Conservation (phyloP, 2,797 vertebrate genomes). For the Distichodus sexfasciatus region DNA sequence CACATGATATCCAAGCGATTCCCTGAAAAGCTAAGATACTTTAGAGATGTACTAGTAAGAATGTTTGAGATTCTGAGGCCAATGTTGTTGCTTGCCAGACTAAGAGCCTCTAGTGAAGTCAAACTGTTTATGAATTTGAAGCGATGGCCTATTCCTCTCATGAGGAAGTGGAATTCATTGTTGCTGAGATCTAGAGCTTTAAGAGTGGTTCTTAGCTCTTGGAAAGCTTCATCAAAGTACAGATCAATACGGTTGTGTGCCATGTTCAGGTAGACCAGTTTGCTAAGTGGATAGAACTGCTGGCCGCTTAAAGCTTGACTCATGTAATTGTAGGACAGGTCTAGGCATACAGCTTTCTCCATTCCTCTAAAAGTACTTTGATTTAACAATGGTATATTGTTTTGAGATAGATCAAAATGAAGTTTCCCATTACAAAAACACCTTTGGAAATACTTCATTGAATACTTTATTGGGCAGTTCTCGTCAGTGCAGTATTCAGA, state of each 20-base stretch:
- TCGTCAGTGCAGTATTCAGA: neutral
- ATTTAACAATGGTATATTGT: slow-evolving; percentile 70
- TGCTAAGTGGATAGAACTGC: slow-evolving; percentile 61
- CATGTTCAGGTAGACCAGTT: slow-evolving; percentile 71
- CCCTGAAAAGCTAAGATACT: slow-evolving; percentile 71
- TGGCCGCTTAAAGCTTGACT: slow-evolving; percentile 66
- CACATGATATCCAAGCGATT: slow-evolving; percentile 77
- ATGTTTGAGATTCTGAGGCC: slow-evolving; percentile 67
- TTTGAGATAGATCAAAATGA: slow-evolving; percentile 76
- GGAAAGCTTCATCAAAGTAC: slow-evolving; percentile 66
- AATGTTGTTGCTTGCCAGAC: slow-evolving; percentile 75
- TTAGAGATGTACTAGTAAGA: slow-evolving; percentile 68
- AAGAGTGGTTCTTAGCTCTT: slow-evolving; percentile 68
- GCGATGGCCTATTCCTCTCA: slow-evolving; percentile 77
- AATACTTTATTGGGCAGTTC: slow-evolving; percentile 17
- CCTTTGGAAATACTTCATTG: slow-evolving; percentile 51
- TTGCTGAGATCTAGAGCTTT: slow-evolving; percentile 75
- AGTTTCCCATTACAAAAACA: slow-evolving; percentile 52
- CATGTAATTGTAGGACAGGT: slow-evolving; percentile 81
- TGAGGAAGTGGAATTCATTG: slow-evolving; percentile 78
- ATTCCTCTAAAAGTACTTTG: slow-evolving; percentile 67
- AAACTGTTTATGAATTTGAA: slow-evolving; percentile 70
- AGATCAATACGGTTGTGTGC: slow-evolving; percentile 79
- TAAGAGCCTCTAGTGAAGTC: slow-evolving; percentile 65
- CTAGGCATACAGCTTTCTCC: slow-evolving; percentile 73